Percentiles rank a stretch among this genome's conserved stretches.
Evolutionary conservation across 2,113 vertebrate species (phyloP).

Genomic region (Amblyornis subalaris): DNA sequence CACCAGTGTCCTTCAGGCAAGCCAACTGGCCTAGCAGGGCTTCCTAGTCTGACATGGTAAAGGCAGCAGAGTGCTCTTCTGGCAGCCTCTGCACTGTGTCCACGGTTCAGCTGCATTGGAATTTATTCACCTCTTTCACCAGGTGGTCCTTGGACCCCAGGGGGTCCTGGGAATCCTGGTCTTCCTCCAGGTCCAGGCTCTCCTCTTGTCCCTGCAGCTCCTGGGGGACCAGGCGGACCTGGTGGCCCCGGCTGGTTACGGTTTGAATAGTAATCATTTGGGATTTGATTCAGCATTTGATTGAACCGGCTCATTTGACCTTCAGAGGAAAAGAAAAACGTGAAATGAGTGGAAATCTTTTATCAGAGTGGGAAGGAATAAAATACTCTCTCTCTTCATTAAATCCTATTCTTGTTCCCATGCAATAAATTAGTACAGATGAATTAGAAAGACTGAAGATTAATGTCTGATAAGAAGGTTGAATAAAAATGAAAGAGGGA

Average conservation of each 20-base stretch:
- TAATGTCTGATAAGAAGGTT: not conserved
- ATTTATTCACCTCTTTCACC: conserved; percentile 86
- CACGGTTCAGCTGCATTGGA: not conserved
- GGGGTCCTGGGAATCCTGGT: conserved; percentile 88
- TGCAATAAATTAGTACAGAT: not conserved
- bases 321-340: conserved; percentile 50
- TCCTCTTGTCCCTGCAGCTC: conserved; percentile 82
- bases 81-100: not conserved
- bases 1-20: not conserved
- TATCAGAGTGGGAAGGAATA: not conserved
- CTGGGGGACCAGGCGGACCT: conserved; percentile 82
- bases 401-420: not conserved
- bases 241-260: conserved; percentile 86
- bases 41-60: not conserved
- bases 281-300: conserved; percentile 93
- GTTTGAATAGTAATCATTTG: conserved; percentile 83
- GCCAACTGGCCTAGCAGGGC: not conserved
- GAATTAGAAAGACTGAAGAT: not conserved
- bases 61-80: not conserved
- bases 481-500: not conserved
- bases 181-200: conserved; percentile 86
- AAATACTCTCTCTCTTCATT: not conserved
- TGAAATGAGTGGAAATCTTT: not conserved
- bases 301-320: conserved; percentile 93
- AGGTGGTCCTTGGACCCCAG: conserved; percentile 83